Evolutionary conservation across 2,888 invertebrate genomes (phyloP).

Genomic region (Agrenia bidenticulata): DNA sequence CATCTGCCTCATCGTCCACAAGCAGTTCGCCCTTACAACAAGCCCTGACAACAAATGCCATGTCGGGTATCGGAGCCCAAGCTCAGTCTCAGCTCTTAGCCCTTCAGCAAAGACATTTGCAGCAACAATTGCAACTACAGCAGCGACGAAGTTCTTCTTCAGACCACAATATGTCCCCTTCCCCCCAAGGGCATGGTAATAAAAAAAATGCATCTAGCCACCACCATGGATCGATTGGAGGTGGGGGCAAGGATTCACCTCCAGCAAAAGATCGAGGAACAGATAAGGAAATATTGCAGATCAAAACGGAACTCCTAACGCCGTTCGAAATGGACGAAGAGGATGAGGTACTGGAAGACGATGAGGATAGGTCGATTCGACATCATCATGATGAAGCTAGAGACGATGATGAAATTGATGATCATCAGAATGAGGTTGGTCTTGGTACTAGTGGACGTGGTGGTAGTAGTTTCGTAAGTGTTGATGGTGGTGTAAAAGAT

Average conservation of each 20-base stretch:
- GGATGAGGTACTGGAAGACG: conserved; percentile 36
- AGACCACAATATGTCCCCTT: neutral
- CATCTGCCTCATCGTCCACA: conserved; percentile 34
- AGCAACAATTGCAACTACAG: conserved; percentile 26
- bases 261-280: conserved; percentile 22
- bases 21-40: conserved; percentile 44
- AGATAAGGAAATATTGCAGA: conserved; percentile 48
- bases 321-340: conserved; percentile 32
- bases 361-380: conserved; percentile 12
- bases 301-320: conserved; percentile 46
- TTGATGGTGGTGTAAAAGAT: conserved; percentile 18
- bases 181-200: neutral
- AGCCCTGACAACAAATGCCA: conserved; percentile 34
- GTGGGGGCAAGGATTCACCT: neutral
- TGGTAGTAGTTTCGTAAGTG: conserved; percentile 25
- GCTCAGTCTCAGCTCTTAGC: conserved; percentile 44
- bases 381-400: neutral
- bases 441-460: conserved; percentile 13
- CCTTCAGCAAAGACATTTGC: conserved; percentile 43
- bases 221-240: conserved; percentile 24
- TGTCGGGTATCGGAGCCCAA: conserved; percentile 32
- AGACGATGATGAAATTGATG: conserved; percentile 22
- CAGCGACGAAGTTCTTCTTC: conserved; percentile 2
- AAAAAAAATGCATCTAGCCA: conserved; percentile 18
- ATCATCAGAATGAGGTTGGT: conserved; percentile 26